phyloP scores from a whole-genome alignment of 1,140 invertebrate genomes.

The Oncopodura yosiiana region DNA sequence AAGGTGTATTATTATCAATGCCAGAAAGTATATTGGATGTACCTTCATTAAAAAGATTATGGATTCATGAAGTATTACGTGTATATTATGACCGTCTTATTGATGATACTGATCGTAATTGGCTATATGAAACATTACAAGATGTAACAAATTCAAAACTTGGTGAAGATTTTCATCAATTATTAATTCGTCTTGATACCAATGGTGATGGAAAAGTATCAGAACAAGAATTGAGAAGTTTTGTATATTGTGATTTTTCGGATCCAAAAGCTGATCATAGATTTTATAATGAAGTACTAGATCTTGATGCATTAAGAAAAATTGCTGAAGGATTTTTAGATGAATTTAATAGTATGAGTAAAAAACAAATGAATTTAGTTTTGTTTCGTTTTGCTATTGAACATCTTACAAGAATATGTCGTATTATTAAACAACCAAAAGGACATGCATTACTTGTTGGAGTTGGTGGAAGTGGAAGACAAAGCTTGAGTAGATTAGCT shows the following conservation, averaged over 20 bases:
- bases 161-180: slow-evolving; percentile 46
- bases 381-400: slow-evolving; percentile 91
- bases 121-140: slow-evolving; percentile 57
- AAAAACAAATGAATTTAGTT: slow-evolving; percentile 94
- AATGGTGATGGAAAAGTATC: slow-evolving; percentile 46
- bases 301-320: slow-evolving; percentile 66
- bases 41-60: slow-evolving; percentile 78
- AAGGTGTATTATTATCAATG: slow-evolving; percentile 83
- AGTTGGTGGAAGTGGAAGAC: slow-evolving; percentile 82
- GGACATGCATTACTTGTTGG: slow-evolving; percentile 77
- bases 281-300: slow-evolving; percentile 76
- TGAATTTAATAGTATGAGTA: slow-evolving; percentile 92
- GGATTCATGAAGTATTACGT: slow-evolving; percentile 87
- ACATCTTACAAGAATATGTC: slow-evolving; percentile 81
- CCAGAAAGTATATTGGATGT: slow-evolving; percentile 83
- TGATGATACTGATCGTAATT: slow-evolving; percentile 67
- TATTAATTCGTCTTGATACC: slow-evolving; percentile 46
- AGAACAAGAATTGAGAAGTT: slow-evolving; percentile 67
- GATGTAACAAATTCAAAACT: slow-evolving; percentile 42
- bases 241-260: slow-evolving; percentile 90
- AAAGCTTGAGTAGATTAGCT: slow-evolving; percentile 77
- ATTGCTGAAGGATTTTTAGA: slow-evolving; percentile 84
- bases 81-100: slow-evolving; percentile 90
- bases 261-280: slow-evolving; percentile 85
- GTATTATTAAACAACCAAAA: slow-evolving; percentile 81